Evolutionary conservation across 2,797 vertebrate species (phyloP).

Genomic region (Heteromormyrus szaboi): DNA sequence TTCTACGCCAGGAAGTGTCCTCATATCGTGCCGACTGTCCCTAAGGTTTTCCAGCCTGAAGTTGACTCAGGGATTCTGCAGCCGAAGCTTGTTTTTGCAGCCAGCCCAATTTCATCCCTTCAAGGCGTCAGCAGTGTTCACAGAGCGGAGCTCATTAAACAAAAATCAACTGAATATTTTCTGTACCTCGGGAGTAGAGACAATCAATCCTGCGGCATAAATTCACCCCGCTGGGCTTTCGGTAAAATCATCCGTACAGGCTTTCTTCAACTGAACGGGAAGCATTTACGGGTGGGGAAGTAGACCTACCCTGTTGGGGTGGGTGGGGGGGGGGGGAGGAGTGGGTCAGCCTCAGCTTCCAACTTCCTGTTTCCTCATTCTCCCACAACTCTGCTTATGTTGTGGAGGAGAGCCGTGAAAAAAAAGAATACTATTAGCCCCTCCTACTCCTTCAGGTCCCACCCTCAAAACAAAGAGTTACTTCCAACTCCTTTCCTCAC

Average conservation of each 20-base stretch:
- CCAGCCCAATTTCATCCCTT: not conserved
- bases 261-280: not conserved
- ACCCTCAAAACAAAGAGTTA: not conserved
- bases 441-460: not conserved
- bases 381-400: not conserved
- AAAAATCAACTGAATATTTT: slow-evolving; percentile 10
- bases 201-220: not conserved
- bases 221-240: not conserved
- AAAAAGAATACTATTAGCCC: not conserved
- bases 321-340: not conserved
- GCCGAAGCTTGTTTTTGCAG: not conserved
- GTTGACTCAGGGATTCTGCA: not conserved
- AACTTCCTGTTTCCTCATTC: not conserved
- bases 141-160: not conserved
- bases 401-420: not conserved
- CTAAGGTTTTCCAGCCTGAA: not conserved
- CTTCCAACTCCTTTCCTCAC: not conserved
- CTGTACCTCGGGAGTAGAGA: not conserved
- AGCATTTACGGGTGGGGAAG: not conserved
- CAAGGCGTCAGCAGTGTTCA: not conserved
- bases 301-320: not conserved
- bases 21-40: not conserved
- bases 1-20: not conserved
- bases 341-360: not conserved
- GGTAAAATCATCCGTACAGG: not conserved